Evolutionary conservation across 2,113 vertebrate species (phyloP).

Genomic region (Calidris pygmaea): DNA sequence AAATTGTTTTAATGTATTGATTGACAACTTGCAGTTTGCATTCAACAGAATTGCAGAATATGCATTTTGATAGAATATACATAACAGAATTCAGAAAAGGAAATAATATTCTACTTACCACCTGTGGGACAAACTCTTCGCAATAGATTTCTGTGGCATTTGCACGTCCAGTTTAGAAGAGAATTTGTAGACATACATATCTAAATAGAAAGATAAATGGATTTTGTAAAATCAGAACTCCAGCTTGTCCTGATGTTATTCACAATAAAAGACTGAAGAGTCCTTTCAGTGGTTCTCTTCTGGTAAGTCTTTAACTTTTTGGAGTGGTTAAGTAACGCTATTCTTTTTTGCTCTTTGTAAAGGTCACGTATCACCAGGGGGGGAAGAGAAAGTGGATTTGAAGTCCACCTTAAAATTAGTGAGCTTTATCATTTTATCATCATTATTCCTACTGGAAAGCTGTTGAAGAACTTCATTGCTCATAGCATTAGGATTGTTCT

Average conservation of each 20-base stretch:
- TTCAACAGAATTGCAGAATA: neutral
- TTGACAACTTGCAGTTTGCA: neutral
- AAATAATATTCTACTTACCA: neutral
- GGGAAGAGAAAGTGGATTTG: neutral
- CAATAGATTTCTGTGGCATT: neutral
- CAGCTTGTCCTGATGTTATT: neutral
- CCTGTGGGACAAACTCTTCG: neutral
- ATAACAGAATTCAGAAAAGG: neutral
- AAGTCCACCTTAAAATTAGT: neutral
- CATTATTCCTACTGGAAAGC: neutral
- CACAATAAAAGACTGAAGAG: neutral
- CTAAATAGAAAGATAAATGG: neutral
- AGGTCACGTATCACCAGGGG: neutral
- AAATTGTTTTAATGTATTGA: neutral
- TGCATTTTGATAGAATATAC: neutral
- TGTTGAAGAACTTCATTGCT: neutral
- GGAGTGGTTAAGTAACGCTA: neutral
- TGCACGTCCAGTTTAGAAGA: neutral
- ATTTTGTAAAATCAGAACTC: neutral
- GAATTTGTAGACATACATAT: neutral
- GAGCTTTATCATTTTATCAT: neutral
- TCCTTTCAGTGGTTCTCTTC: neutral
- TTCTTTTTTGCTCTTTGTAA: neutral
- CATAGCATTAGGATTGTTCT: neutral
- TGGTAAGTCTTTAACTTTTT: neutral